Base-by-base conservation (phyloP, 2,888 invertebrate species). In the Sphaerophoria rueppellii region DNA sequence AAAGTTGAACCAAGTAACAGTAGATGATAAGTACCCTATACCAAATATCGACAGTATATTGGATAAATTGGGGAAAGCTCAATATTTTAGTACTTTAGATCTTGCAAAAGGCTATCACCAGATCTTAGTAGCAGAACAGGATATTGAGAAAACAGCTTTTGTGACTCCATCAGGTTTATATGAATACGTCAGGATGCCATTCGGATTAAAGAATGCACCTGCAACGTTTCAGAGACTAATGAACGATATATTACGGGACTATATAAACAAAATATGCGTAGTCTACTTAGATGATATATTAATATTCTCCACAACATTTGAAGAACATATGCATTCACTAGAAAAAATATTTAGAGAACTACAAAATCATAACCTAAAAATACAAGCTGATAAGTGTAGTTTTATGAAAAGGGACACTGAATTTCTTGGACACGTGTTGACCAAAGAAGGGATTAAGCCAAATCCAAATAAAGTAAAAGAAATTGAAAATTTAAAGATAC, bases 121-220 rank as follows among this genome's bases (percentile, higher is more conserved):
- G 67, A 67, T 67, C 32, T 50, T 34, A 65, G n/a, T 74, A 11
- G 80, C 63, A 16, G 69, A 74, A 40, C 32, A 82, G 16, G 82
- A 86, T 67, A 80, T 87, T 40, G 76, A 85, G 72, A 86, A 87
- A 78, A 86, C 79, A 7, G 85, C 85, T 37, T 50, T 50, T 5
- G 14, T 50, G 50, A 50, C 50, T 50, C 50, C 50, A 50, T 2
- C 50, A 14, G 50, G 50, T 50, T 71, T 72, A 40, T 87, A 78
- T 69, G 82, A 87, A 71, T 87, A 70, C 80, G 54, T 80, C 2
- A 55, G 82, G 24, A 87, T 82, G 85, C 76, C 81, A 16, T 85
- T 83, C 16, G 71, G 76, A 0, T 69, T 72, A 9, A 80, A 77
- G 24, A 80, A 81, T 48, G 85, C 85, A 9, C 71, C 70, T 24